These are phyloP conservation scores for Galendromus occidentalis DNA, from an alignment of 1,140 invertebrate genomes.

Conservation along the genomic window DNA sequence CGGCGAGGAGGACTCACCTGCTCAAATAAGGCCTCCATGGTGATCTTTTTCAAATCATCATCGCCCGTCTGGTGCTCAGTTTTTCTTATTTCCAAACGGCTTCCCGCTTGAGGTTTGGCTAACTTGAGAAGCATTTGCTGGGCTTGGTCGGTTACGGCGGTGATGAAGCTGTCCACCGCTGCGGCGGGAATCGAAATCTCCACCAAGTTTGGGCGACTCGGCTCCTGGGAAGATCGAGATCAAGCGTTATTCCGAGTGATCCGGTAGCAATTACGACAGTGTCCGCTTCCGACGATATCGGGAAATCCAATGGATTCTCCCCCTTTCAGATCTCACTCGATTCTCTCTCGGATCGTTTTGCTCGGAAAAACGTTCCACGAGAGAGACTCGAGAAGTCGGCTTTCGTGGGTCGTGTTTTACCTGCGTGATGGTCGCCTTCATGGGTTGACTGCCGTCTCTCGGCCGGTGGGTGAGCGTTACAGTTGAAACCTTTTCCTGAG, in stretches of 20 bases:
- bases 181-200: not conserved
- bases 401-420: not conserved
- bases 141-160: not conserved
- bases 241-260: not conserved
- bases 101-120: not conserved
- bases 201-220: not conserved
- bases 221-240: not conserved
- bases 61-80: not conserved
- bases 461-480: not conserved
- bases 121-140: not conserved
- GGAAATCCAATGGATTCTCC: too few species aligned
- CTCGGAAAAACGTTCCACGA: too few species aligned
- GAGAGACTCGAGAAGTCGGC: too few species aligned
- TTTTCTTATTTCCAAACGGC: not conserved
- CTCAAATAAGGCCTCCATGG: not conserved
- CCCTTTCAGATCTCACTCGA: too few species aligned
- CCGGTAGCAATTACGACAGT: too few species aligned
- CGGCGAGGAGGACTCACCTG: not conserved
- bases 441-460: not conserved
- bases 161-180: not conserved
- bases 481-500: not conserved
- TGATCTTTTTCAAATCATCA: not conserved
- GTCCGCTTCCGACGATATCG: too few species aligned
- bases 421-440: slow-evolving; percentile 7
- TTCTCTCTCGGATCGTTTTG: too few species aligned